Evolutionary conservation across 2,888 invertebrate species (phyloP), one percentile per base, ranked within the genome.

Genomic region (Trissolcus brochymenae): DNA sequence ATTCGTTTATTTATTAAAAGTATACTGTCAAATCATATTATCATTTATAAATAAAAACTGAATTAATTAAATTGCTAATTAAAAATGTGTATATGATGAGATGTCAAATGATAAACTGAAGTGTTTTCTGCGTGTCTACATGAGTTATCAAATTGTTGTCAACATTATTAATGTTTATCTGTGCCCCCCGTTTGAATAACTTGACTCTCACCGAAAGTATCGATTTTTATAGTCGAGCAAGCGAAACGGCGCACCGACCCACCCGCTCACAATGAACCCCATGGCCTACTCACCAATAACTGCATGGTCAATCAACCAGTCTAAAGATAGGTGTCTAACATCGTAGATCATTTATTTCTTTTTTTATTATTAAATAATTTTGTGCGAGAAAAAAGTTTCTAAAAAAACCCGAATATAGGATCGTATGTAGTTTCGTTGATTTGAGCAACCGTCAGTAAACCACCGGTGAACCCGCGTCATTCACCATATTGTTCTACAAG

Each of bases 181-280:
- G 16, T 67, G 29, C 19, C 49, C 54, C 41, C 11, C 16, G 57
- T 67, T 61, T 35, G 21, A 54, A 51, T 21, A 46, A 21, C 55
- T 56, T 43, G 14, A 54, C 40, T 66, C 29, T 25, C 21, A 68
- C 77, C 75, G 57, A 59, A 71, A 67, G 75, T 71, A 78, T 78
- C 61, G 71, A 74, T 53, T 67, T 53, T 70, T 50, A 50, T 50
- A 61, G 60, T 71, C 54, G 78, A 75, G 72, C 78, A 72, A 61
- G 76, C 80, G 82, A 78, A 82, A 78, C 83, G 83, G 86, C 89
- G 88, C 88, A 88, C 87, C 89, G 88, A 89, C 84, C 89, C 87
- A 88, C 86, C 87, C 85, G 81, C 80, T 81, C 80, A 68, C 62
- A 79, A 80, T 74, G 51, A 75, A 84, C 86, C 87, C 87, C 87